Conservation (phyloP, 2,888 invertebrate genomes). For the Argyra leucocephala region DNA sequence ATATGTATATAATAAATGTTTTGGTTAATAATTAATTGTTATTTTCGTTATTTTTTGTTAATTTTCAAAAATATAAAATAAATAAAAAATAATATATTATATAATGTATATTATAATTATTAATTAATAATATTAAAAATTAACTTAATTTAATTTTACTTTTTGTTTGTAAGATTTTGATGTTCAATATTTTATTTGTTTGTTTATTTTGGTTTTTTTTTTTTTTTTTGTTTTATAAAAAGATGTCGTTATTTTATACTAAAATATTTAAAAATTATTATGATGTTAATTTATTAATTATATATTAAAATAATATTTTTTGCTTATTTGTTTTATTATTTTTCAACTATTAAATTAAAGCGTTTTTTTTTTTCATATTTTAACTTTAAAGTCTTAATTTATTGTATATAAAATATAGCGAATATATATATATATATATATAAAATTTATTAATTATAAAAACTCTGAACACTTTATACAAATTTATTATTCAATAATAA, state of each 20-base stretch:
- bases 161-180: slow-evolving; percentile 2
- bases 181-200: neutral
- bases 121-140: neutral
- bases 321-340: neutral
- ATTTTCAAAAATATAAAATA: neutral
- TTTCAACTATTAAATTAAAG: neutral
- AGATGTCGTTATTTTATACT: neutral
- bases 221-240: neutral
- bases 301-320: no score
- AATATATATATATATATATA: neutral
- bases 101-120: neutral
- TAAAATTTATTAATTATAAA: neutral
- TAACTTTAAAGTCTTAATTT: neutral
- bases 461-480: neutral
- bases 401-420: neutral
- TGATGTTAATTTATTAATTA: no score
- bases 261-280: no score
- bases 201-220: neutral
- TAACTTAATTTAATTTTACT: neutral
- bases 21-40: neutral
- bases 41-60: neutral
- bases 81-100: neutral
- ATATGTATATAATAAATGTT: neutral
- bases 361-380: neutral
- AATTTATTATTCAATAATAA: neutral